Percentiles rank a stretch among this genome's conserved stretches.
These are phyloP conservation scores for Athrips mouffetella DNA, from an alignment of 2,888 invertebrate genomes.

Conservation along the genomic window DNA sequence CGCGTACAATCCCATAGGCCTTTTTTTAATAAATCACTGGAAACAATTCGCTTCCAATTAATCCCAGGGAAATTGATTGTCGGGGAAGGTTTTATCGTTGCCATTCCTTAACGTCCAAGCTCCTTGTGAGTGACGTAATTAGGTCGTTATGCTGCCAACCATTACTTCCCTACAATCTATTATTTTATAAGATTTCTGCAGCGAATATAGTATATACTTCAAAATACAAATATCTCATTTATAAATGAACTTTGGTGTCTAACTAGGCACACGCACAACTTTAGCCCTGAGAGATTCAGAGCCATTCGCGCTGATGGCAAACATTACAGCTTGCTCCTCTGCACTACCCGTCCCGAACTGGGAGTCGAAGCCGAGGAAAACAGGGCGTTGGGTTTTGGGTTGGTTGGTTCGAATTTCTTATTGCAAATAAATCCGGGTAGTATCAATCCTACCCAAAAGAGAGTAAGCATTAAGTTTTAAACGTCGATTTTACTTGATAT, in stretches of 20 bases:
- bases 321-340: conserved; percentile 42
- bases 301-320: conserved; percentile 29
- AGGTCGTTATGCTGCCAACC: conserved; percentile 21
- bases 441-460: too few relatives aligned
- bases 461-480: too few relatives aligned
- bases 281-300: not conserved
- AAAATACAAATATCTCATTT: not conserved
- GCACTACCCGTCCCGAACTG: conserved; percentile 45
- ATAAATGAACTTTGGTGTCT: not conserved
- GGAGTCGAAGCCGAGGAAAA: conserved; percentile 20
- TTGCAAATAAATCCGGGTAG: too few relatives aligned
- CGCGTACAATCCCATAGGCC: conserved; percentile 8
- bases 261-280: conserved; percentile 4
- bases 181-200: too few relatives aligned
- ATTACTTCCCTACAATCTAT: conserved; percentile 1
- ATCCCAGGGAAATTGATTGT: conserved; percentile 34
- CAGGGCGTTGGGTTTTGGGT: not conserved
- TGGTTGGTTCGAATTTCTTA: too few relatives aligned
- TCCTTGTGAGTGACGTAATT: conserved; percentile 26
- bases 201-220: too few relatives aligned
- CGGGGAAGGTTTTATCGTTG: conserved; percentile 28
- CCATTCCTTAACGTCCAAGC: conserved; percentile 32
- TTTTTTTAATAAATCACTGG: conserved; percentile 29
- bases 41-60: conserved; percentile 32
- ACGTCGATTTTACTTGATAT: too few relatives aligned